Percentiles rank a stretch among this genome's conserved stretches.
Evolutionary conservation across 2,888 invertebrate species (phyloP).

Genomic region (Prostheceraeus crozeri): DNA sequence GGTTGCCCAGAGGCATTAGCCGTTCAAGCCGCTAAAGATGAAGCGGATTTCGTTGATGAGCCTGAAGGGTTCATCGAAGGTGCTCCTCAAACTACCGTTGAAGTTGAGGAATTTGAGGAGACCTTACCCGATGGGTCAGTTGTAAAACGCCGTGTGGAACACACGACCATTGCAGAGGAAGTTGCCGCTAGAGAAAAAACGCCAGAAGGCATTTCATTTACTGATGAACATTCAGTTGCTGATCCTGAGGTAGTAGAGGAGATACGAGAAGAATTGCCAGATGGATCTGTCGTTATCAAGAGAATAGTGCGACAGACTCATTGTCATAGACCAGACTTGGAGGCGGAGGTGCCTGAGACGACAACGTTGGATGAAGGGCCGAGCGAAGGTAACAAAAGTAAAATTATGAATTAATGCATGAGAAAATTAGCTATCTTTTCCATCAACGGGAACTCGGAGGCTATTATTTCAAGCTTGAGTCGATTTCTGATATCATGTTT

Average conservation of each 20-base stretch:
- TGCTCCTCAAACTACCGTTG: background rate
- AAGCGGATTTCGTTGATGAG: background rate
- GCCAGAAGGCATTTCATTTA: constrained; percentile 2
- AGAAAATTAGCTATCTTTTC: too few species aligned
- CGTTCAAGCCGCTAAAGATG: too few species aligned
- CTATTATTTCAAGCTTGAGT: too few species aligned
- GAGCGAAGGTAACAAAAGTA: too few species aligned
- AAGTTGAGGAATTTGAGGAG: constrained; percentile 29
- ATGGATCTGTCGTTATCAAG: constrained; percentile 24
- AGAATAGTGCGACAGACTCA: too few species aligned
- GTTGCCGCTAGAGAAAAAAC: too few species aligned
- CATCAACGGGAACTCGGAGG: too few species aligned
- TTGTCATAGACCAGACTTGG: too few species aligned
- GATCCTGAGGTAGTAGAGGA: background rate
- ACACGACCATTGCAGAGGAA: background rate
- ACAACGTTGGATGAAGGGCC: too few species aligned
- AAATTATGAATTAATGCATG: too few species aligned
- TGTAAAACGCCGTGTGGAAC: constrained; percentile 19
- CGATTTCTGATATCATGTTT: too few species aligned
- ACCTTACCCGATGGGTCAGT: constrained; percentile 27
- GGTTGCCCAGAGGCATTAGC: constrained; percentile 6
- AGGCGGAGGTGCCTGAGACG: too few species aligned
- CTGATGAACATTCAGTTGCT: background rate
- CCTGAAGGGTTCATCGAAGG: background rate
- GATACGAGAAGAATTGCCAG: background rate